Evolutionary conservation across 2,888 invertebrate genomes (phyloP).

Genomic region (Hydropsyche betteni): DNA sequence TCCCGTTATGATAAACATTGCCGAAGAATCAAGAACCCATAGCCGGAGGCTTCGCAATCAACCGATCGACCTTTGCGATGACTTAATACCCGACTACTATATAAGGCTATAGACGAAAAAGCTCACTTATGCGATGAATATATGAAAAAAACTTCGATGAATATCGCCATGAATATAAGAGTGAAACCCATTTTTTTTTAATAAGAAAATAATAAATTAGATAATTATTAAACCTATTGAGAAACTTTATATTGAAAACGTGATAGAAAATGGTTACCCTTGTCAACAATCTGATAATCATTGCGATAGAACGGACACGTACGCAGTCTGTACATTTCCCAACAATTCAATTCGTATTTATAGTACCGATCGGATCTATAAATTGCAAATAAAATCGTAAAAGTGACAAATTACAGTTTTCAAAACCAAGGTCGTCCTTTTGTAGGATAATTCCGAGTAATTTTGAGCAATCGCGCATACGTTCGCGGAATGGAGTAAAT

Average conservation of each 20-base stretch:
- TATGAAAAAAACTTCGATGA: too few species aligned
- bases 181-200: too few species aligned
- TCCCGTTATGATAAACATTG: slow-evolving; percentile 36
- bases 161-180: too few species aligned
- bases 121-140: too few species aligned
- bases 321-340: not conserved
- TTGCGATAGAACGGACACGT: not conserved
- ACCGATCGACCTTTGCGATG: slow-evolving; percentile 40
- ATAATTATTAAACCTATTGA: too few species aligned
- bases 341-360: not conserved
- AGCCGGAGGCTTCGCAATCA: slow-evolving; percentile 36
- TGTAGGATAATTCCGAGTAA: not conserved
- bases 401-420: not conserved
- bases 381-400: slow-evolving; percentile 2
- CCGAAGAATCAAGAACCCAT: slow-evolving; percentile 35
- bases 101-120: slow-evolving; percentile 1
- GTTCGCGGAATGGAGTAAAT: slow-evolving; percentile 8
- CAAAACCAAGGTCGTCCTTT: not conserved
- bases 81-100: slow-evolving; percentile 26
- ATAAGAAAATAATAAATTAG: too few species aligned
- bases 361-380: not conserved
- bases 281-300: not conserved
- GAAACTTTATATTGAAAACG: too few species aligned
- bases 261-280: too few species aligned
- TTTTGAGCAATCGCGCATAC: not conserved